Percentiles rank a stretch among this genome's conserved stretches.
These are phyloP conservation scores for Rhopalosiphum maidis DNA, from an alignment of 1,140 invertebrate species.

Conservation along the genomic window DNA sequence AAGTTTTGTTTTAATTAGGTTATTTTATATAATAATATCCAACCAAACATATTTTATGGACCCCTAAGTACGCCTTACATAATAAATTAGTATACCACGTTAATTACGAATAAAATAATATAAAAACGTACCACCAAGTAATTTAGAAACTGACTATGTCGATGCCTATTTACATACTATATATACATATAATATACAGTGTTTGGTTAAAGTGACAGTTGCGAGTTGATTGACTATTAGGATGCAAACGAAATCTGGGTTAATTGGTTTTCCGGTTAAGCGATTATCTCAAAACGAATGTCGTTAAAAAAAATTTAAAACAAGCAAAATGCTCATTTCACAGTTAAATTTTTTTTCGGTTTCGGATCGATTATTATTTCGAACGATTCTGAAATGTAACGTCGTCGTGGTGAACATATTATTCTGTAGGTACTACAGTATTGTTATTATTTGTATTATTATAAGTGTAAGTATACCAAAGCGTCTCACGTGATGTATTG, in stretches of 20 bases:
- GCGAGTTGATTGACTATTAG: slow-evolving; percentile 16
- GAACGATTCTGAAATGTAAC: not conserved
- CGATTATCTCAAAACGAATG: slow-evolving; percentile 38
- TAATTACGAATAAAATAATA: not conserved
- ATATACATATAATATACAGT: not conserved
- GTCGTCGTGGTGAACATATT: not conserved
- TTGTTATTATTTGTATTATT: not conserved
- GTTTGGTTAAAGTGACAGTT: not conserved
- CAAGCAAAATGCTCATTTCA: slow-evolving; percentile 19
- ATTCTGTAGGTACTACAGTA: not conserved
- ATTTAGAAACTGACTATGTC: not conserved
- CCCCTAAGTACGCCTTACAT: not conserved
- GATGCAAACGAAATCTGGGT: slow-evolving; percentile 36
- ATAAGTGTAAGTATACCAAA: not conserved
- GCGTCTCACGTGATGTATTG: not conserved
- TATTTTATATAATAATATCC: not conserved
- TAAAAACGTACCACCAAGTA: not conserved
- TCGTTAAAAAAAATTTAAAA: not conserved
- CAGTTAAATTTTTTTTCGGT: not conserved
- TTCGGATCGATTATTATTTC: slow-evolving; percentile 38
- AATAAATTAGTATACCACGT: not conserved
- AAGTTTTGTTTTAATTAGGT: not conserved
- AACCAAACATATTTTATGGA: not conserved
- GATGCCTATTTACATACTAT: not conserved
- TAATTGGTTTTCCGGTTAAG: slow-evolving; percentile 55